Evolutionary conservation across 2,888 invertebrate species (phyloP), one percentile per base, ranked within the genome.

Genomic region (Caenorhabditis macrosperma): DNA sequence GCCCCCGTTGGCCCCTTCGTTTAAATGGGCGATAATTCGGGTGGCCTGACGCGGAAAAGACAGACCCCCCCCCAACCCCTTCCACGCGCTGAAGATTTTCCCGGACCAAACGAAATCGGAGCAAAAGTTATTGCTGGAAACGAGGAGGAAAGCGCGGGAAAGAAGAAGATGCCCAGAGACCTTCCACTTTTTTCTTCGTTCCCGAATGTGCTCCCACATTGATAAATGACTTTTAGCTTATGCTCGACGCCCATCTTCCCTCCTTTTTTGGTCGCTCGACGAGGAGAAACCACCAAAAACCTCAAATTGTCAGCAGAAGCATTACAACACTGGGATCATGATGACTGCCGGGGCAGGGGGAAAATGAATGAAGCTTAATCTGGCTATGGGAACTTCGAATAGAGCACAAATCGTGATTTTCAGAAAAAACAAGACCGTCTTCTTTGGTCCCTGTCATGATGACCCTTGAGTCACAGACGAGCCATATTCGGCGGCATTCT

Each of bases 221-320:
- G 72, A 78, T 72, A 72, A 78, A 78, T 78, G 78, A 78, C 72
- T 67, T 63, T 71, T 78, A 66, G 64, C 46, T 67, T 68, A 54
- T 67, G 68, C 67, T 38, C 38, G 33, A 33, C 41, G 54, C 48
- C 30, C 61, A 44, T 41, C 7, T 15, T 55, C 15, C 41, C 15
- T 24, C 35, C 15, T 55, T 72, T 64, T 57, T 63, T 41, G 35
- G 26, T 52, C 24, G 46, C 52, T 12, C 59, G 41, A n/a, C n/a
- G n/a, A n/a, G n/a, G n/a, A 30, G 28, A 20, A 48, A 44, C 46
- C 15, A 48, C 22, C 48, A 63, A 63, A n/a, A 3, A 17, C n/a
- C n/a, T n/a, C n/a, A 54, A 20, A 28, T 54, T 30, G 28, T 52
- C 20, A 38, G 38, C 2, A 44, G 9, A 20, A 44, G 44, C n/a